These are phyloP conservation scores for Acipenser ruthenus DNA, from an alignment of 2,797 vertebrate species.

Conservation along the genomic window DNA sequence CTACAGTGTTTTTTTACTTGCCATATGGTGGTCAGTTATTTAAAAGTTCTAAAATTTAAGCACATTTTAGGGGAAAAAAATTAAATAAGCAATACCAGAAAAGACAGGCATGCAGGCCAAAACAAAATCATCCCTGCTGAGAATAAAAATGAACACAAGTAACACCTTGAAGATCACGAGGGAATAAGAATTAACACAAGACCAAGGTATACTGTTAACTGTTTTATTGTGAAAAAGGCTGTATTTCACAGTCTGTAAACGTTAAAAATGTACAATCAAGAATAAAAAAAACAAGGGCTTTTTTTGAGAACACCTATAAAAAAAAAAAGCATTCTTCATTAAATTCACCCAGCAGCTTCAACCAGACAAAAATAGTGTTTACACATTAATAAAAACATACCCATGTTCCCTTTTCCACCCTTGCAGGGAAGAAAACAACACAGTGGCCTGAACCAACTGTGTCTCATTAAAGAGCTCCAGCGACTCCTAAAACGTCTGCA, in stretches of 20 bases:
- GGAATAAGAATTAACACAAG: background rate
- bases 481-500: constrained; percentile 1
- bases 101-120: too few species aligned
- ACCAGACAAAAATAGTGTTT: constrained; percentile 25
- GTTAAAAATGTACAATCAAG: constrained; percentile 23
- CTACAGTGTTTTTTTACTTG: too few species aligned
- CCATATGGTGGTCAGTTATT: too few species aligned
- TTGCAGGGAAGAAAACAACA: constrained; percentile 9
- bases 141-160: too few species aligned
- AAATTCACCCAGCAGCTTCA: constrained; percentile 24
- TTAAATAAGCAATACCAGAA: too few species aligned
- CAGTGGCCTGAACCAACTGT: constrained; percentile 4
- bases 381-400: constrained; percentile 10
- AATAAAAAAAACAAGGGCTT: constrained; percentile 16
- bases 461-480: too few species aligned
- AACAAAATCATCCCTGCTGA: too few species aligned
- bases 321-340: constrained; percentile 24
- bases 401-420: constrained; percentile 15
- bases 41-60: too few species aligned
- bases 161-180: too few species aligned
- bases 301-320: constrained; percentile 10
- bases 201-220: constrained; percentile 11
- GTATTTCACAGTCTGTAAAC: constrained; percentile 19
- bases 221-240: constrained; percentile 23
- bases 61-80: too few species aligned